A percentile compares a stretch with the other conserved stretches of the same genome.
These are phyloP conservation scores for Andricus quercusramuli DNA, from an alignment of 2,888 invertebrate species.

Conservation along the genomic window DNA sequence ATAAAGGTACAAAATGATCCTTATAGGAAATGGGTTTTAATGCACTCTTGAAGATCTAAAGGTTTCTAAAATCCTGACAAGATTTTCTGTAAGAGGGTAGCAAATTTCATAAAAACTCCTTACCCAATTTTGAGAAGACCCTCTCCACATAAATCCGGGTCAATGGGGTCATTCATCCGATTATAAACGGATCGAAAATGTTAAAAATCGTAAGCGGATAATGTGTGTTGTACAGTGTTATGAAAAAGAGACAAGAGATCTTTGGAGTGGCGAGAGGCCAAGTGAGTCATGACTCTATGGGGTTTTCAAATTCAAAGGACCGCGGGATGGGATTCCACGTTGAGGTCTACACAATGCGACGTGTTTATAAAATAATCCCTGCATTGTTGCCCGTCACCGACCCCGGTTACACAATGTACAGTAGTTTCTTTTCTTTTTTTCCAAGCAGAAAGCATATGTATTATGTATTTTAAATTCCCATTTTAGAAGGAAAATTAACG, in stretches of 20 bases:
- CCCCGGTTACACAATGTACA: constrained; percentile 15
- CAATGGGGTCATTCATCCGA: constrained; percentile 51
- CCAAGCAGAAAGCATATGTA: background rate
- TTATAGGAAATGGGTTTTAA: too few species aligned
- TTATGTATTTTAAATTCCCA: background rate
- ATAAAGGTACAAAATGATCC: too few species aligned
- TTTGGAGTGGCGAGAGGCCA: constrained; percentile 48
- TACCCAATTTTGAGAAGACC: too few species aligned
- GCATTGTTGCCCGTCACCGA: constrained; percentile 65
- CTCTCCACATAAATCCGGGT: background rate
- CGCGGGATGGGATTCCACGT: constrained; percentile 31
- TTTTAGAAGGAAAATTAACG: background rate
- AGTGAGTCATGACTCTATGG: constrained; percentile 55
- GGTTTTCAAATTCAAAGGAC: constrained; percentile 47
- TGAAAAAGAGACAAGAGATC: constrained; percentile 51
- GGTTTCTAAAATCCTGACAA: too few species aligned
- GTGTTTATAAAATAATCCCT: constrained; percentile 73
- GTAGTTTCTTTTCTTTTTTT: background rate
- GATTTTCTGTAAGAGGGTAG: too few species aligned
- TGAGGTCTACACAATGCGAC: constrained; percentile 40
- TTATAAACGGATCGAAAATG: constrained; percentile 51
- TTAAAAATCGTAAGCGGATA: constrained; percentile 59
- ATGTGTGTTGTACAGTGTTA: constrained; percentile 54
- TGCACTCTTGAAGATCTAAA: too few species aligned
- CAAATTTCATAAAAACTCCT: too few species aligned